Evolutionary conservation across 2,888 invertebrate genomes (phyloP).

Genomic region (Liposcelis brunnea): DNA sequence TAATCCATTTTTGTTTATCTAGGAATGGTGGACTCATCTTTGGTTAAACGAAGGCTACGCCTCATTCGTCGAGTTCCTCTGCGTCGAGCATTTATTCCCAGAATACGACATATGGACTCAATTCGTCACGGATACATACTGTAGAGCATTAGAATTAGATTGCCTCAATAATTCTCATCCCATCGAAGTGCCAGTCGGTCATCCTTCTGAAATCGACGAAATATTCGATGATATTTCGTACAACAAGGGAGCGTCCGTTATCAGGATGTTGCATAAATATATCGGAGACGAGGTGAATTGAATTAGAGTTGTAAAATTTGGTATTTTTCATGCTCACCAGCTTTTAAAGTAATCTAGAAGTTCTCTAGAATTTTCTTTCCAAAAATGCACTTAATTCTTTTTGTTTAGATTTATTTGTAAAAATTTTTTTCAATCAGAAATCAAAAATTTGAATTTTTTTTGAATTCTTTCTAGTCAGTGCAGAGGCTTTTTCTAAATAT

Average conservation of each 20-base stretch:
- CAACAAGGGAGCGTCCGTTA: conserved; percentile 86
- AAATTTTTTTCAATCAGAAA: too few species aligned
- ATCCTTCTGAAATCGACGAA: conserved; percentile 90
- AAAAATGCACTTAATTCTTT: background rate
- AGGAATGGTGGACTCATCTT: conserved; percentile 91
- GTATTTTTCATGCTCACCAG: background rate
- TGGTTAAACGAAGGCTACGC: conserved; percentile 97
- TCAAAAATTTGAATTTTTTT: too few species aligned
- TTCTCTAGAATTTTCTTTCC: background rate
- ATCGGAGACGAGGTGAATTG: conserved; percentile 62
- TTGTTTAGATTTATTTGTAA: background rate
- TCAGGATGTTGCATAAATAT: conserved; percentile 85
- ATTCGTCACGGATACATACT: conserved; percentile 79
- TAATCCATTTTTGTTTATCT: conserved; percentile 7
- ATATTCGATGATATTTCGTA: conserved; percentile 97
- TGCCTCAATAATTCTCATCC: conserved; percentile 85
- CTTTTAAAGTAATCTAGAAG: background rate
- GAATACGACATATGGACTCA: conserved; percentile 96
- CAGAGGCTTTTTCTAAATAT: too few species aligned
- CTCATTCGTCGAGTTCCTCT: conserved; percentile 87
- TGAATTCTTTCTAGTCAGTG: too few species aligned
- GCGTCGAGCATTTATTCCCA: conserved; percentile 82
- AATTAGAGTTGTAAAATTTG: background rate
- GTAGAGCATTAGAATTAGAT: conserved; percentile 71
- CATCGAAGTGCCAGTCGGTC: conserved; percentile 80